Evolutionary conservation across 2,797 vertebrate species (phyloP), one percentile per base, ranked within the genome.

Genomic region (Pseudotriccus pelzelni): DNA sequence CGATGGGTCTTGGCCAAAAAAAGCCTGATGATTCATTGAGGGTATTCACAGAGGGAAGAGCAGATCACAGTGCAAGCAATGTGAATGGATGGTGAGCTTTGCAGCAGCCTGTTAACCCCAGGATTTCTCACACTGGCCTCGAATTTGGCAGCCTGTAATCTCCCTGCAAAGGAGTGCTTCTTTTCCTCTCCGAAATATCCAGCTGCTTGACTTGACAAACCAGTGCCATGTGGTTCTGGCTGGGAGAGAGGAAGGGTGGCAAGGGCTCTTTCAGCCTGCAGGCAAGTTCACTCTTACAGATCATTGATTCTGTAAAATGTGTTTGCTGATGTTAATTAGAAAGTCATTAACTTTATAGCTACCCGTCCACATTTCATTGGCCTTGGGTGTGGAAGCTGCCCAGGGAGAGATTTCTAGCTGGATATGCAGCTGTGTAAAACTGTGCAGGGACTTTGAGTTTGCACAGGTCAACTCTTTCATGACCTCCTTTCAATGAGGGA

Each of bases 301-400:
- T 84, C 92, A 88, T 37, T 94, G 82, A 90, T 80, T 88, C 70
- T 94, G 87, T 90, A 93, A 96, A 94, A 82, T 86, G 82, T 76
- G 70, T 94, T 95, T 77, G 63, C 83, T 89, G 89, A 94, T 64
- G 83, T 91, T 93, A 93, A 94, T 96, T 95, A 95, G 56, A 39
- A 76, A 84, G 94, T 63, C 41, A 0, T 96, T 97, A 94, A 67
- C 74, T 95, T 94, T 94, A 88, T 86, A 76, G 82, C 63, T 93
- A 46, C n/a, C 47, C 16, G 14, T 86, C 79, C 18, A 25, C 3
- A 1, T 84, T 84, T 87, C 60, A 49, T 76, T 2, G 6, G 59
- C 55, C 32, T 73, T 60, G 89, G n/a, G 28, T n/a, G 14, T 68
- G 59, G 74, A 93, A 84, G 83, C 59, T 91, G 74, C 59, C 55